Conservation (phyloP, 2,888 invertebrate species). For the Cheilosia grossa region DNA sequence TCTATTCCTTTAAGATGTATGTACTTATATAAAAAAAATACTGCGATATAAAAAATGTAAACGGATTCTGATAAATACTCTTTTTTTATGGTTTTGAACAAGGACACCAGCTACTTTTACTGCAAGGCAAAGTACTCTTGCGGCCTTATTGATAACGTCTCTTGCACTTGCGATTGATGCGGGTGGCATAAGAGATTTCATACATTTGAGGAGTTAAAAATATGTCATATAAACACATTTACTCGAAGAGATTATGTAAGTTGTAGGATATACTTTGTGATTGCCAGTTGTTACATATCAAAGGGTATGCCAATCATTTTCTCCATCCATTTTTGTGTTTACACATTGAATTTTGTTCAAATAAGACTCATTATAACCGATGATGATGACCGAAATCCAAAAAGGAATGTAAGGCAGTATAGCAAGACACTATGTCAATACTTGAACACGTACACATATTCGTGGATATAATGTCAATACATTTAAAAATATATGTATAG, state of each 20-base stretch:
- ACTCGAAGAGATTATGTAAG: slow-evolving; percentile 24
- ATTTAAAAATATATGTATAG: slow-evolving; percentile 17
- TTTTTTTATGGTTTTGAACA: slow-evolving; percentile 17
- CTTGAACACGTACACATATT: slow-evolving; percentile 72
- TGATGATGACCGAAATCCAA: slow-evolving; percentile 37
- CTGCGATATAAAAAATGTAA: slow-evolving; percentile 34
- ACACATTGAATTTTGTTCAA: slow-evolving; percentile 42
- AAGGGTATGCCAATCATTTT: slow-evolving; percentile 46
- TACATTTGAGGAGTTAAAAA: slow-evolving; percentile 30
- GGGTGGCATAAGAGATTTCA: slow-evolving; percentile 39
- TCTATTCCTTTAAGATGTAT: not conserved
- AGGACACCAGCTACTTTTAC: not conserved
- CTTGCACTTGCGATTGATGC: slow-evolving; percentile 61
- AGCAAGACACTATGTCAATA: slow-evolving; percentile 64
- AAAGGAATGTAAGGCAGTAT: slow-evolving; percentile 12
- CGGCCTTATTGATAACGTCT: slow-evolving; percentile 57
- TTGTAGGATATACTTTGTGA: slow-evolving; percentile 26
- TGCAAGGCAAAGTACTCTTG: slow-evolving; percentile 2
- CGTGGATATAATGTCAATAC: slow-evolving; percentile 76
- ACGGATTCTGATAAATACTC: slow-evolving; percentile 1
- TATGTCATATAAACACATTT: slow-evolving; percentile 55
- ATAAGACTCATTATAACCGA: slow-evolving; percentile 35
- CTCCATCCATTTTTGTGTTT: slow-evolving; percentile 25
- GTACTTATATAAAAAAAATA: not conserved
- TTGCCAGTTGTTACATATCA: slow-evolving; percentile 46